phyloP scores from a whole-genome alignment of 2,797 vertebrate genomes.

The Rhyacichthys aspro region DNA sequence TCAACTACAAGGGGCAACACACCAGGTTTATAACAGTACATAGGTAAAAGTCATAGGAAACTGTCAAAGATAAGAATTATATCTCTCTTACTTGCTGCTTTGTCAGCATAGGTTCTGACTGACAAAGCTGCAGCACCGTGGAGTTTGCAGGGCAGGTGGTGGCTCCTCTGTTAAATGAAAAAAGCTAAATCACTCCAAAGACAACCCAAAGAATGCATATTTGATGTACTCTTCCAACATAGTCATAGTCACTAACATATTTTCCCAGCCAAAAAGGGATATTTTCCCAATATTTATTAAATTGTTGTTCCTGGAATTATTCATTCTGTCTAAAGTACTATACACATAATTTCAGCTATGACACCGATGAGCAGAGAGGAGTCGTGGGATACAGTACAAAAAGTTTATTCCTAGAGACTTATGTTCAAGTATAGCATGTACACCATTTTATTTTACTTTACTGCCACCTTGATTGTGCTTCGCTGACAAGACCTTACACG shows the following conservation, averaged over 20 bases:
- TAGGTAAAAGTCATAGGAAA: slow-evolving; percentile 1
- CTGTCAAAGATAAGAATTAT: not conserved
- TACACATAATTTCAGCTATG: no score
- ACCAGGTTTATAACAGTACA: not conserved
- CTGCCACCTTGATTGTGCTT: no score
- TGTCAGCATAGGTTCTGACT: slow-evolving; percentile 89
- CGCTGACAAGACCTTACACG: not conserved
- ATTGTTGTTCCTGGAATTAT: no score
- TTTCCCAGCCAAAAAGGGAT: no score
- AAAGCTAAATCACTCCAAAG: not conserved
- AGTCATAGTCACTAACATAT: no score
- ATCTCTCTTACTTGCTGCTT: slow-evolving; percentile 81
- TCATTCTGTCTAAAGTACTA: no score
- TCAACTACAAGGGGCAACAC: slow-evolving; percentile 82
- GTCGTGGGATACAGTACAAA: no score
- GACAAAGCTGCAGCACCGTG: slow-evolving; percentile 82
- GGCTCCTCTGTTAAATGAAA: slow-evolving; percentile 78
- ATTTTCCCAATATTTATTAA: no score
- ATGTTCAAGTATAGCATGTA: no score
- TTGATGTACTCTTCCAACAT: not conserved
- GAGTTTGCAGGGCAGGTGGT: slow-evolving; percentile 85
- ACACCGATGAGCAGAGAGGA: no score
- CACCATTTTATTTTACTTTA: no score
- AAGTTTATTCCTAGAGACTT: no score
- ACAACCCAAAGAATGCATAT: not conserved